Evolutionary conservation across 2,797 vertebrate genomes (phyloP), one percentile per base, ranked within the genome.

Genomic region (Crocidura indochinensis): DNA sequence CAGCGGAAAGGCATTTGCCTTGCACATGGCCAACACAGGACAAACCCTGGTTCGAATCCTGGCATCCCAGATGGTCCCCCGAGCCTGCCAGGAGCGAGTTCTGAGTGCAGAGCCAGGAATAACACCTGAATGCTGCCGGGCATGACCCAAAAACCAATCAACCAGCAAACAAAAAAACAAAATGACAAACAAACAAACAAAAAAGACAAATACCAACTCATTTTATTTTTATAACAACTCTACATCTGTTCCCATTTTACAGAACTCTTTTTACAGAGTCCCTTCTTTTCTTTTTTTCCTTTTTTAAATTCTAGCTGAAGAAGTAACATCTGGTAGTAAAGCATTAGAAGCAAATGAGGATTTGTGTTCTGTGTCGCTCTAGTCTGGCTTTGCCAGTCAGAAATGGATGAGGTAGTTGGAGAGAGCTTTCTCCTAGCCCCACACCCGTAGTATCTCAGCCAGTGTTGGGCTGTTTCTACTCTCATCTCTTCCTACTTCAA

Each of bases 201-300:
- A 38, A 38, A 38, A 38, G 5, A 38, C 38, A 38, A 38, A 38
- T 38, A 38, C 38, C 38, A 38, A 38, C 5, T 31, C 51, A 31
- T 64, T 90, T 91, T 62, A 75, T 65, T 89, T 91, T 83, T 49
- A 2, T 71, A 83, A 81, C 12, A 72, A 69, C 19, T 26, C 65
- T 68, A 2, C 51, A 60, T 90, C 88, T 89, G 80, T 85, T 94
- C 72, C 74, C 80, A 51, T 92, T 95, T 93, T 93, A 90, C 38
- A 73, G 82, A 86, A 62, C 75, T 62, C 76, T 14, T 53, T 53
- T 53, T 53, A 53, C 51, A 53, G 51, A 2, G 19, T 60, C 22
- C 6, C 8, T 60, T 20, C 56, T 20, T 15, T 60, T 20, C 22
- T 6, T 15, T 20, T 20, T 19, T 51, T 2, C 62, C 79, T 93